These are phyloP conservation scores for Diploptera punctata DNA, from an alignment of 2,888 invertebrate genomes.

Conservation along the genomic window DNA sequence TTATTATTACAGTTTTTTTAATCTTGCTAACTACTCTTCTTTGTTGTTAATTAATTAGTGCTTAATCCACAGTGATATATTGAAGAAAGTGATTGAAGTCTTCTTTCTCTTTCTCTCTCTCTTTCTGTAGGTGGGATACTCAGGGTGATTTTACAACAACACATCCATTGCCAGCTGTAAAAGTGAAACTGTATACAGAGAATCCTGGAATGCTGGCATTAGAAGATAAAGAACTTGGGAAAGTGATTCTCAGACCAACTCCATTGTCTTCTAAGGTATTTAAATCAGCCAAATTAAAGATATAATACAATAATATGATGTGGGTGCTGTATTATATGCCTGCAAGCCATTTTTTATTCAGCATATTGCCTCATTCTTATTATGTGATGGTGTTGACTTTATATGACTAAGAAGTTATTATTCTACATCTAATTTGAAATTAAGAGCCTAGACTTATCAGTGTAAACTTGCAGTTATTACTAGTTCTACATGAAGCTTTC, in stretches of 20 bases:
- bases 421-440: too few species aligned
- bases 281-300: neutral
- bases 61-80: too few species aligned
- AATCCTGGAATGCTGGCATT: constrained; percentile 97
- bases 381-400: neutral
- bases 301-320: neutral
- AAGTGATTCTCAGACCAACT: constrained; percentile 86
- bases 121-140: constrained; percentile 91
- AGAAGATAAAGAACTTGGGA: constrained; percentile 98
- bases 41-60: too few species aligned
- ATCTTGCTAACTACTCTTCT: too few species aligned
- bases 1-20: too few species aligned
- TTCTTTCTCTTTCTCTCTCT: too few species aligned
- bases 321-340: neutral
- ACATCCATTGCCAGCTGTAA: constrained; percentile 95
- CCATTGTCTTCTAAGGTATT: constrained; percentile 83
- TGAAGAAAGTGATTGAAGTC: too few species aligned
- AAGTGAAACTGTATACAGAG: constrained; percentile 97
- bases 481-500: too few species aligned
- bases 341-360: neutral
- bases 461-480: too few species aligned
- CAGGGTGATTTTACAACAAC: constrained; percentile 99
- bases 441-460: too few species aligned
- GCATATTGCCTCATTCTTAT: neutral
- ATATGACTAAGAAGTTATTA: too few species aligned